phyloP scores from a whole-genome alignment of 2,113 vertebrate genomes.

The Cyphotilapia sp. region DNA sequence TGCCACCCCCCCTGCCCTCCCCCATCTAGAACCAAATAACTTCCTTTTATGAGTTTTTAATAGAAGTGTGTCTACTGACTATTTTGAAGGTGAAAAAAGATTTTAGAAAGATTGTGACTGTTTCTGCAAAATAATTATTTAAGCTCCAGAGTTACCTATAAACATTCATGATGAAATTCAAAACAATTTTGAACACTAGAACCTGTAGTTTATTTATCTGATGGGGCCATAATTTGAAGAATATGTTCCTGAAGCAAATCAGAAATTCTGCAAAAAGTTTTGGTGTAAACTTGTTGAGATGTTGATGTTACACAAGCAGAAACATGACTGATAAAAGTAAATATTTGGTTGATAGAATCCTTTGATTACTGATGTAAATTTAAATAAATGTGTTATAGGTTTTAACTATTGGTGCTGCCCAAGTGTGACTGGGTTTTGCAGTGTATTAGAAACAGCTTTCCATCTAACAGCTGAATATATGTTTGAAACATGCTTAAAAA shows the following conservation, averaged over 20 bases:
- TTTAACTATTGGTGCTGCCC: background rate
- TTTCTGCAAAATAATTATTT: background rate
- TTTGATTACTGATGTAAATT: background rate
- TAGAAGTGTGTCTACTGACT: background rate
- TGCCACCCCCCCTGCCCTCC: background rate
- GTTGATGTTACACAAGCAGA: background rate
- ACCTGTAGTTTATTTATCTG: background rate
- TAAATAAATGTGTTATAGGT: background rate
- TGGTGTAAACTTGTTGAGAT: background rate
- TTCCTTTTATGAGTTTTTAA: background rate
- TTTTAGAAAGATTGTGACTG: background rate
- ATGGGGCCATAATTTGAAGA: background rate
- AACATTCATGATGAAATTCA: background rate
- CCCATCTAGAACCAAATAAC: background rate
- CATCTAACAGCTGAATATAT: background rate
- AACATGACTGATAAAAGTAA: background rate
- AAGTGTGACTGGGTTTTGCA: background rate
- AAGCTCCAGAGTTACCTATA: background rate
- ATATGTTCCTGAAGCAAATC: background rate
- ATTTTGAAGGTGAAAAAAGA: background rate
- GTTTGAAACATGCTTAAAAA: background rate
- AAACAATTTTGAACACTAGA: background rate
- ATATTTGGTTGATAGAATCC: background rate
- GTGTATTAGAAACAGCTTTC: background rate
- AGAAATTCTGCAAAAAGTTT: background rate